These are phyloP conservation scores for Lagodon rhomboides DNA, from an alignment of 2,797 vertebrate genomes.

Conservation along the genomic window DNA sequence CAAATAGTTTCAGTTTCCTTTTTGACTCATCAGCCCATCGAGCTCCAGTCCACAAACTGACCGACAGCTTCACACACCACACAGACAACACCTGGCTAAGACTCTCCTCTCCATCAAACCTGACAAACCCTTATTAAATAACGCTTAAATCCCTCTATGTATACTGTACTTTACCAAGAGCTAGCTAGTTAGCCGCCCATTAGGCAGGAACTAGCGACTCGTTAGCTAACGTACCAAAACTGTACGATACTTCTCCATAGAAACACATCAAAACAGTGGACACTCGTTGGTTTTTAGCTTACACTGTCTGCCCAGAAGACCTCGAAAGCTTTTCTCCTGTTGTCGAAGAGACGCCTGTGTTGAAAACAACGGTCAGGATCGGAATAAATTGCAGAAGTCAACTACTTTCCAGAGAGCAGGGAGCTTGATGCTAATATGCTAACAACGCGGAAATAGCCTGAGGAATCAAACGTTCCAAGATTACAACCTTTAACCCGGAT, in stretches of 20 bases:
- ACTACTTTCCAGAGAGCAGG: constrained; percentile 29
- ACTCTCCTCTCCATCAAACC: background rate
- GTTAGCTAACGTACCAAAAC: constrained; percentile 11
- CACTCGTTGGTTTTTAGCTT: constrained; percentile 19
- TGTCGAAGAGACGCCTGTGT: background rate
- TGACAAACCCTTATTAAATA: background rate
- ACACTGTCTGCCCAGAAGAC: constrained; percentile 50
- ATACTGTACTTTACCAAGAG: background rate
- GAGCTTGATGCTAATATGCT: constrained; percentile 54
- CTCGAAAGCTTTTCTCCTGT: background rate
- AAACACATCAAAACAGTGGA: constrained; percentile 4
- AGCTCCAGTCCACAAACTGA: background rate
- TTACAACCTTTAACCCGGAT: constrained; percentile 63
- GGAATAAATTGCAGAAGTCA: background rate
- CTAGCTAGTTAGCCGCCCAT: constrained; percentile 40
- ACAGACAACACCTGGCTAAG: background rate
- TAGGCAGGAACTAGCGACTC: background rate
- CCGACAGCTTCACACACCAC: background rate
- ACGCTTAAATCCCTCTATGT: background rate
- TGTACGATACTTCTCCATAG: background rate
- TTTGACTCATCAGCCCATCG: constrained; percentile 1
- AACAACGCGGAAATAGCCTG: constrained; percentile 59
- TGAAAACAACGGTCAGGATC: background rate
- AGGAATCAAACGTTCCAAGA: constrained; percentile 21
- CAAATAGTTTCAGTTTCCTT: background rate